A percentile compares a stretch with the other conserved stretches of the same genome.
These are phyloP conservation scores for Oreohelix idahoensis DNA, from an alignment of 1,140 invertebrate species.

Conservation along the genomic window DNA sequence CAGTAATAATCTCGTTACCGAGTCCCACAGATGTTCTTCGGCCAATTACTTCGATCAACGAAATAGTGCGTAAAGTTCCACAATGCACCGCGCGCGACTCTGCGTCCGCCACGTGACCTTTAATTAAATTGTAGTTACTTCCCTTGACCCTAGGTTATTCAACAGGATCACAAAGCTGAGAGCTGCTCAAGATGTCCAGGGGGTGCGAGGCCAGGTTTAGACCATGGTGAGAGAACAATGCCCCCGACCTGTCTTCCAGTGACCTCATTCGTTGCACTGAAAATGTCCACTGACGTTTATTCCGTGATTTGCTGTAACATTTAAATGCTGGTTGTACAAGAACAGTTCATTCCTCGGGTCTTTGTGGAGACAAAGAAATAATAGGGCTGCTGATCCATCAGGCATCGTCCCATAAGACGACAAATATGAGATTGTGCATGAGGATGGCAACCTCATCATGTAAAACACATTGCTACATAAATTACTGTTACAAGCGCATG, in stretches of 20 bases:
- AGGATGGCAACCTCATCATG: no score
- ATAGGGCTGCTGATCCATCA: no score
- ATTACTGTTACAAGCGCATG: no score
- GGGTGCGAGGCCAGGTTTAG: constrained; percentile 3
- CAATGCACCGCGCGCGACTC: constrained; percentile 34
- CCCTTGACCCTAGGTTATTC: constrained; percentile 33
- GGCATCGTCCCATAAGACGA: no score
- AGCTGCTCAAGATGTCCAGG: background rate
- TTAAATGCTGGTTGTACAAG: background rate
- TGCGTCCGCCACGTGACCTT: constrained; percentile 37
- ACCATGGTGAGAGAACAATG: background rate
- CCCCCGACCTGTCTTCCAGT: background rate
- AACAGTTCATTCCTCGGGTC: no score
- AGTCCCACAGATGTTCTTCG: constrained; percentile 37
- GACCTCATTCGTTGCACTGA: background rate
- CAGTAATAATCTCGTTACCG: constrained; percentile 37
- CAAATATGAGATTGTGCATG: no score
- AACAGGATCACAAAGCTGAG: constrained; percentile 17
- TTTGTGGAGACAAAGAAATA: no score
- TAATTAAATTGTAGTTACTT: constrained; percentile 40
- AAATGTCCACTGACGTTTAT: background rate
- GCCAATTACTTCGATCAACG: constrained; percentile 35
- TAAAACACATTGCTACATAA: no score
- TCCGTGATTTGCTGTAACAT: background rate
- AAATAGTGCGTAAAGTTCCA: constrained; percentile 38